phyloP scores from a whole-genome alignment of 2,888 invertebrate genomes.

The Lasiommata megera region DNA sequence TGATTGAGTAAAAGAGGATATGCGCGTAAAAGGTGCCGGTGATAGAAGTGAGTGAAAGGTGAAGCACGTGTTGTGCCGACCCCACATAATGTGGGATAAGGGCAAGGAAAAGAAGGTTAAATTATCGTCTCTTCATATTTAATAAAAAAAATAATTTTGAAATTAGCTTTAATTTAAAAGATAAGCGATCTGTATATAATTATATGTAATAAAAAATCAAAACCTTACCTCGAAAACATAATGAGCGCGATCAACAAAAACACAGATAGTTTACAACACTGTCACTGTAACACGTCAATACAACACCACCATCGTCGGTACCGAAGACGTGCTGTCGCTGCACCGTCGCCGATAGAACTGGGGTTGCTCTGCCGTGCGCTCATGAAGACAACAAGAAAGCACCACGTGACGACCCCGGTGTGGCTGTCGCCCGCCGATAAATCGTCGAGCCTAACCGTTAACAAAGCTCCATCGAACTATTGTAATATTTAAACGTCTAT shows the following conservation, averaged over 20 bases:
- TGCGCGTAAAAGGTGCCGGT: too few species aligned
- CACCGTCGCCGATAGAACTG: slow-evolving; percentile 58
- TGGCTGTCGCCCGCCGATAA: slow-evolving; percentile 15
- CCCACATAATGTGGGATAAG: too few species aligned
- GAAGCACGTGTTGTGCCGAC: too few species aligned
- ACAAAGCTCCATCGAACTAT: not conserved
- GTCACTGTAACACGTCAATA: slow-evolving; percentile 23
- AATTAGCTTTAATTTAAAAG: too few species aligned
- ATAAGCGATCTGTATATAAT: too few species aligned
- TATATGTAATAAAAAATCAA: slow-evolving; percentile 3
- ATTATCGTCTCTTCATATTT: too few species aligned
- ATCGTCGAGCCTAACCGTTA: not conserved
- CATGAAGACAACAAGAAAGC: slow-evolving; percentile 57
- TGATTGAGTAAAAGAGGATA: too few species aligned
- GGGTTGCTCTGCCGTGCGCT: slow-evolving; percentile 38
- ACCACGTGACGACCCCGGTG: slow-evolving; percentile 38
- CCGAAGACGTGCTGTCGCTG: slow-evolving; percentile 49
- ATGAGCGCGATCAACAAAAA: slow-evolving; percentile 43
- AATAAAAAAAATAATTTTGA: too few species aligned
- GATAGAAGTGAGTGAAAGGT: too few species aligned
- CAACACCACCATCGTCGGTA: slow-evolving; percentile 12
- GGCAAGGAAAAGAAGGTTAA: too few species aligned
- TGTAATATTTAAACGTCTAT: not conserved
- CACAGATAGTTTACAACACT: slow-evolving; percentile 26
- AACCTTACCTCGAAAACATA: slow-evolving; percentile 58